phyloP scores from a whole-genome alignment of 2,797 vertebrate species.

The Chromis chromis region DNA sequence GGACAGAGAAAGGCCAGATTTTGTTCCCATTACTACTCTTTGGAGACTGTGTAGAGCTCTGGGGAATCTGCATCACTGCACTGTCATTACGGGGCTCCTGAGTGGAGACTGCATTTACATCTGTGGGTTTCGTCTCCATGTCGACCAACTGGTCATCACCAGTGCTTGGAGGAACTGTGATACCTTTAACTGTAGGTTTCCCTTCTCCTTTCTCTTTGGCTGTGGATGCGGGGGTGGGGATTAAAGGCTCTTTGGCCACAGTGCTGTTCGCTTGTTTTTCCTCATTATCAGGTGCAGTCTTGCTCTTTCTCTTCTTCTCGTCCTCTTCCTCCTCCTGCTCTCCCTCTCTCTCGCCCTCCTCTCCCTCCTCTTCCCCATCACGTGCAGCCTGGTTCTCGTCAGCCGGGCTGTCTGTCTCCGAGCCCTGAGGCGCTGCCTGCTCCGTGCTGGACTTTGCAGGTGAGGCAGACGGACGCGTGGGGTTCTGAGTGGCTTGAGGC shows the following conservation, averaged over 20 bases:
- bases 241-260: constrained; percentile 67
- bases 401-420: constrained; percentile 79
- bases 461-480: constrained; percentile 80
- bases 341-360: constrained; percentile 82
- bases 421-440: constrained; percentile 77
- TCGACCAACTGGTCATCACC: constrained; percentile 50
- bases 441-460: constrained; percentile 85
- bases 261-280: constrained; percentile 73
- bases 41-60: constrained; percentile 73
- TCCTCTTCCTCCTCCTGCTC: constrained; percentile 87
- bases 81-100: constrained; percentile 75
- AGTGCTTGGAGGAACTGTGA: constrained; percentile 43
- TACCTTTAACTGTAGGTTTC: constrained; percentile 45
- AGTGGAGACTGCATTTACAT: constrained; percentile 74
- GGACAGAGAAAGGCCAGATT: constrained; percentile 81
- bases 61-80: constrained; percentile 81
- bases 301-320: constrained; percentile 89
- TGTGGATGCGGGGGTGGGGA: constrained; percentile 82
- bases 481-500: constrained; percentile 74
- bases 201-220: constrained; percentile 82
- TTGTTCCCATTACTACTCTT: constrained; percentile 68
- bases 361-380: constrained; percentile 84
- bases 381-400: constrained; percentile 80
- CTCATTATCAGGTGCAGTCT: constrained; percentile 68
- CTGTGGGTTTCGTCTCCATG: constrained; percentile 43